Percentiles rank a stretch among this genome's conserved stretches.
Conservation (phyloP, 2,888 invertebrate genomes). For the Piscicola geometra region DNA sequence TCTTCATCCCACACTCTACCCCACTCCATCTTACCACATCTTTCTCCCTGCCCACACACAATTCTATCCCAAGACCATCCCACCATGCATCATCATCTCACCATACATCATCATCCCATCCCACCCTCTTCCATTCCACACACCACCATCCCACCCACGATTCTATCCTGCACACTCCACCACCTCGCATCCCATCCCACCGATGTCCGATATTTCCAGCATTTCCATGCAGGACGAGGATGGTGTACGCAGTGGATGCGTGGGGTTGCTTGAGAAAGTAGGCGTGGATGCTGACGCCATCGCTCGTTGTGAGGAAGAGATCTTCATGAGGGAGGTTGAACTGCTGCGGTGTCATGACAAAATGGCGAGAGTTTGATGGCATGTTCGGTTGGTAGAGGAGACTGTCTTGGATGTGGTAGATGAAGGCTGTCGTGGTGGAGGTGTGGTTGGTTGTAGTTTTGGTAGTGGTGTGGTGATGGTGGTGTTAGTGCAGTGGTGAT, state of each 20-base stretch:
- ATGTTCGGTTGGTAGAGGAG: conserved; percentile 83
- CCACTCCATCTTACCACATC: no score
- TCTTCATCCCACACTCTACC: no score
- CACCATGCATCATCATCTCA: not conserved
- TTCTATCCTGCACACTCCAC: not conserved
- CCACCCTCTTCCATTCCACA: not conserved
- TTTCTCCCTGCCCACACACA: no score
- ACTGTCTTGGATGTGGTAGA: conserved; percentile 75
- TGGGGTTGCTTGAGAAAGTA: conserved; percentile 55
- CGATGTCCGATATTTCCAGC: conserved; percentile 75
- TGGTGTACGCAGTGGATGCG: conserved; percentile 64
- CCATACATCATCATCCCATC: not conserved
- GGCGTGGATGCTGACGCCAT: conserved; percentile 54
- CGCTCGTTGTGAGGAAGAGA: conserved; percentile 63
- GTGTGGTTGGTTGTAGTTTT: no score
- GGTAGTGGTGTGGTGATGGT: no score
- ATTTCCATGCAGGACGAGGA: conserved; percentile 90
- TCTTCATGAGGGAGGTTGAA: conserved; percentile 83
- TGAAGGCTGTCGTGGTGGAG: conserved; percentile 38
- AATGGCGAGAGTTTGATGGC: conserved; percentile 79
- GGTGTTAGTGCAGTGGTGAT: no score
- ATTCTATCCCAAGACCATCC: no score
- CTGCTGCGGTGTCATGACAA: conserved; percentile 78
- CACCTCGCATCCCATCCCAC: not conserved
- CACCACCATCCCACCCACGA: not conserved